These are phyloP conservation scores for Elegia similella DNA, from an alignment of 2,888 invertebrate genomes.

Conservation along the genomic window DNA sequence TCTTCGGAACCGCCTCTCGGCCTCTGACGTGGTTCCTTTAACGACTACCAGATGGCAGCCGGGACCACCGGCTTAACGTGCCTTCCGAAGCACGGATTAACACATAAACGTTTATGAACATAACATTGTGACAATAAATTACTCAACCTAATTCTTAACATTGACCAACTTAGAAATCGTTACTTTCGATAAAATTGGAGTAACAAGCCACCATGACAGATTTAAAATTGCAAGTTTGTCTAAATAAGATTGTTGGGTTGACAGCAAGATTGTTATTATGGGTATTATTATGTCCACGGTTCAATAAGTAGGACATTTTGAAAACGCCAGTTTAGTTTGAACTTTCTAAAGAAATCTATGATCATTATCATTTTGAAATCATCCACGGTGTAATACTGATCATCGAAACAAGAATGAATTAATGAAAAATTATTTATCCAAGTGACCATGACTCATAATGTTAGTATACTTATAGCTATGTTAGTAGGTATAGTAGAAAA, in stretches of 20 bases:
- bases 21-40: no score
- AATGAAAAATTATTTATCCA: no score
- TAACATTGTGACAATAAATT: not conserved
- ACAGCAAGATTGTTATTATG: constrained; percentile 3
- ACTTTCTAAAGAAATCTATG: not conserved
- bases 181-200: constrained; percentile 27
- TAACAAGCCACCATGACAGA: constrained; percentile 20
- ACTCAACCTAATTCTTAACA: constrained; percentile 12
- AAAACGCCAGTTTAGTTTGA: not conserved
- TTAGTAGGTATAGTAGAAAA: no score
- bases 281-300: not conserved
- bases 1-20: no score
- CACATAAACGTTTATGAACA: not conserved
- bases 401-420: no score
- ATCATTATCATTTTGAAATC: not conserved
- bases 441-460: no score
- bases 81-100: no score
- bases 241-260: constrained; percentile 7
- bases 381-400: no score
- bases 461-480: no score
- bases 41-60: no score
- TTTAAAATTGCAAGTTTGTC: constrained; percentile 6
- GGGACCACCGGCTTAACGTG: no score
- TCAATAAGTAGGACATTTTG: not conserved
- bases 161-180: constrained; percentile 14